Evolutionary conservation across 2,888 invertebrate genomes (phyloP).

Genomic region (Hypomecis punctinalis): DNA sequence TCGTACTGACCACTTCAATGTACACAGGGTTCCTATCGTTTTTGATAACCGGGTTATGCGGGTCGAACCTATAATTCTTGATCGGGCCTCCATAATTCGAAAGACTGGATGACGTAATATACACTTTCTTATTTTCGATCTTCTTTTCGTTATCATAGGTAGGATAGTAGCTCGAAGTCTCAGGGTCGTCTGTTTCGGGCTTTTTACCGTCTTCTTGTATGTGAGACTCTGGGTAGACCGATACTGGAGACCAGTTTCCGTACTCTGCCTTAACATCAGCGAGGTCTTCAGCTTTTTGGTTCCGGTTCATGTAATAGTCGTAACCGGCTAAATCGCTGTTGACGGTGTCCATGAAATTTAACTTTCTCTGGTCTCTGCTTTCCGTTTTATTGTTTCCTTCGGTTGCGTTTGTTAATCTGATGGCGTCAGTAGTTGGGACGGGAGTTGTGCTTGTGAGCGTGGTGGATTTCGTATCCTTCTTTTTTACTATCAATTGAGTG

Average conservation of each 20-base stretch:
- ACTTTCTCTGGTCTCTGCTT: constrained; percentile 75
- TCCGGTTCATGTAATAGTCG: constrained; percentile 78
- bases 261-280: constrained; percentile 79
- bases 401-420: constrained; percentile 55
- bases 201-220: constrained; percentile 76
- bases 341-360: constrained; percentile 67
- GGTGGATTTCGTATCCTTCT: constrained; percentile 84
- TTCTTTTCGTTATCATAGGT: constrained; percentile 77
- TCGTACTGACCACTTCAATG: constrained; percentile 79
- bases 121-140: constrained; percentile 77
- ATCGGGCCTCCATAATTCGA: constrained; percentile 75
- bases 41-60: constrained; percentile 79
- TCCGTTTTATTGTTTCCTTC: constrained; percentile 76
- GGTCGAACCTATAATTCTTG: constrained; percentile 77
- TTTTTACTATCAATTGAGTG: constrained; percentile 91
- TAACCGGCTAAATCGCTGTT: constrained; percentile 79
- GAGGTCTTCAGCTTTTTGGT: constrained; percentile 73
- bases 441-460: constrained; percentile 59
- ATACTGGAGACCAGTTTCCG: constrained; percentile 83
- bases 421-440: constrained; percentile 67
- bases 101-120: constrained; percentile 78
- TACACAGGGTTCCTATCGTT: constrained; percentile 85
- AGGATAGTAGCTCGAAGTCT: constrained; percentile 77
- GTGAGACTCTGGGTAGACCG: constrained; percentile 78
- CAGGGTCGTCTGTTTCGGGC: constrained; percentile 72